Base-by-base conservation (phyloP, 2,888 invertebrate genomes). In the Corythucha ciliata region DNA sequence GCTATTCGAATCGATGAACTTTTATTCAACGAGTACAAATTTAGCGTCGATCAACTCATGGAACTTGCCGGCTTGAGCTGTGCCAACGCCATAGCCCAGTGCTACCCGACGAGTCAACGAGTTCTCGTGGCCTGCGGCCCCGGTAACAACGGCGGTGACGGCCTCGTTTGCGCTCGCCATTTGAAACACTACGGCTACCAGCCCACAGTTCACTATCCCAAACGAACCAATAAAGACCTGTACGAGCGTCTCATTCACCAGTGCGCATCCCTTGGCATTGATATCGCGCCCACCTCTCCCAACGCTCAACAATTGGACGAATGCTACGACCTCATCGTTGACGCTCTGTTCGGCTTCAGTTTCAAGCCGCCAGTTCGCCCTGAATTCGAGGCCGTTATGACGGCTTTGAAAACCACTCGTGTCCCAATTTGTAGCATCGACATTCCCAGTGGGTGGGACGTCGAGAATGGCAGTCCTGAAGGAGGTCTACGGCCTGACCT, bases 111-210 rank as follows among this genome's bases (percentile, higher is more conserved):
- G 0, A 62, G 70, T 42, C 66, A 69, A 71, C 64, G 72, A 49
- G 75, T 84, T 24, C 67, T 87, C 4, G 69, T 88, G 26, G 78
- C 83, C 57, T 80, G 92, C 73, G 83, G 97, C 59, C 77, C 96
- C 61, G 94, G 97, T 44, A 98, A 97, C 69, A 98, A 98, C 71
- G 98, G 98, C 6, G 98, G 97, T 1, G 97, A 98, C 70, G 98
- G 97, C 1, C 71, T 98, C 27, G 97, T 97, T 25, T 93, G 92
- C 65, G 96, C 97, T 0, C 75, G 98, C 52, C 97, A 98, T 69
- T 76, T 98, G 63, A 79, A 81, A 59, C 70, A 91, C 29, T 91
- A 96, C 74, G 89, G 92, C n/a, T 97, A 87, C 66, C 66, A 69
- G 21, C 81, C 88, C 0, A 70, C 74, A 2, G 69, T 92, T 34